These are phyloP conservation scores for Therioaphis trifolii DNA, from an alignment of 2,888 invertebrate species.

Conservation along the genomic window DNA sequence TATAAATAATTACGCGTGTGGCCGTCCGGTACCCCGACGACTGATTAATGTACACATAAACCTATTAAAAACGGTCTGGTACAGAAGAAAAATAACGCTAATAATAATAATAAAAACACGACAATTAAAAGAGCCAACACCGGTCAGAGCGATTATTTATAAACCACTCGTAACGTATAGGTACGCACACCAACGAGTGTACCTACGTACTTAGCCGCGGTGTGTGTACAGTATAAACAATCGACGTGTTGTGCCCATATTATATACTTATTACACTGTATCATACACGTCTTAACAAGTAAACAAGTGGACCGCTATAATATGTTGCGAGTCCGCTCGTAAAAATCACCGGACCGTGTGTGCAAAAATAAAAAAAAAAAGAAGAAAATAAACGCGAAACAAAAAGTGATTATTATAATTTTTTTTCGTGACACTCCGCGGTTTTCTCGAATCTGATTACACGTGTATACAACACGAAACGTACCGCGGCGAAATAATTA, in stretches of 20 bases:
- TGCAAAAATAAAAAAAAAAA: background rate
- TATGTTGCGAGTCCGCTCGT: slow-evolving; percentile 3
- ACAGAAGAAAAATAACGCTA: too few relatives aligned
- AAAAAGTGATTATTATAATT: background rate
- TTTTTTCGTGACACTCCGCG: slow-evolving; percentile 31
- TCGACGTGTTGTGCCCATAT: too few relatives aligned
- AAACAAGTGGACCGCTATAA: slow-evolving; percentile 38
- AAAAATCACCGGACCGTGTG: slow-evolving; percentile 44
- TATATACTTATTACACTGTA: background rate
- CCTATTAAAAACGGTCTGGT: slow-evolving; percentile 14
- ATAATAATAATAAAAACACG: slow-evolving; percentile 7
- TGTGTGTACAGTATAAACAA: too few relatives aligned
- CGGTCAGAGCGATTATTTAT: background rate
- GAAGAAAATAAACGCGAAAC: background rate
- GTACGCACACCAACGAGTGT: too few relatives aligned
- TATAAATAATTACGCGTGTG: slow-evolving; percentile 44
- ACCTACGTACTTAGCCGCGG: too few relatives aligned
- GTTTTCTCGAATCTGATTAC: slow-evolving; percentile 31
- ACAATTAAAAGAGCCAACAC: slow-evolving; percentile 52
- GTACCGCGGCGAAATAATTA: slow-evolving; percentile 33
- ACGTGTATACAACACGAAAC: background rate
- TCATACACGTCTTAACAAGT: slow-evolving; percentile 25
- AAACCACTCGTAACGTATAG: background rate
- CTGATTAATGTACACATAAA: slow-evolving; percentile 1
- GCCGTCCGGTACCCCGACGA: background rate